phyloP scores from a whole-genome alignment of 2,888 invertebrate genomes.

The Pterostichus niger region DNA sequence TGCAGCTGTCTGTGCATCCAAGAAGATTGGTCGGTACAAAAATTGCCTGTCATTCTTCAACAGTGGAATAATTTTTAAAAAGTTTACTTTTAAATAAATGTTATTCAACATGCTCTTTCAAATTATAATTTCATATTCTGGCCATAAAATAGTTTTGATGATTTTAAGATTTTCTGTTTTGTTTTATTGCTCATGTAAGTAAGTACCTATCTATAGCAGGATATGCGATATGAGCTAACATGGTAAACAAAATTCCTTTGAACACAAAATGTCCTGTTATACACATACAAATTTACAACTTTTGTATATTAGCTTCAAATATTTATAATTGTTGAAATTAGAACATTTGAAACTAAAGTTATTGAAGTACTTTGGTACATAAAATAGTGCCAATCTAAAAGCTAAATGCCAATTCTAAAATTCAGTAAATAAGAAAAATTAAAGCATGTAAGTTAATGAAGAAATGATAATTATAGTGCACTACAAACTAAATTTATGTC shows the following conservation, averaged over 20 bases:
- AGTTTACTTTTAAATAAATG: slow-evolving; percentile 47
- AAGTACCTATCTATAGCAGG: not conserved
- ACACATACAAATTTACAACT: too few relatives aligned
- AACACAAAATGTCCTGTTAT: too few relatives aligned
- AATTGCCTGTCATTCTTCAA: slow-evolving; percentile 58
- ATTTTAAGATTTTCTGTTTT: not conserved
- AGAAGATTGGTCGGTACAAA: slow-evolving; percentile 51
- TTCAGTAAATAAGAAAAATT: too few relatives aligned
- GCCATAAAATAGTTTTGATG: not conserved
- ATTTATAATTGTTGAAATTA: too few relatives aligned
- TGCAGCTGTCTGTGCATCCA: slow-evolving; percentile 56
- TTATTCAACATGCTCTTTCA: slow-evolving; percentile 30
- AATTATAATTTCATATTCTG: not conserved
- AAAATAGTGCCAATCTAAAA: too few relatives aligned
- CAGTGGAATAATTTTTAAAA: slow-evolving; percentile 46
- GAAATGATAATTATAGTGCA: not conserved
- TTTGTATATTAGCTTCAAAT: too few relatives aligned
- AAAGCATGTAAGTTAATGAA: not conserved
- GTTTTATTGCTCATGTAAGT: not conserved
- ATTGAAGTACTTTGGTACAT: too few relatives aligned
- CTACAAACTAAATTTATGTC: slow-evolving; percentile 36
- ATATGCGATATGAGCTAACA: too few relatives aligned
- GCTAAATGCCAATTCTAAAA: too few relatives aligned
- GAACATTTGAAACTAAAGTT: too few relatives aligned
- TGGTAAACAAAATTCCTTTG: too few relatives aligned